These are phyloP conservation scores for Chrysocyon brachyurus DNA, from an alignment of 2,797 vertebrate species.

Conservation along the genomic window DNA sequence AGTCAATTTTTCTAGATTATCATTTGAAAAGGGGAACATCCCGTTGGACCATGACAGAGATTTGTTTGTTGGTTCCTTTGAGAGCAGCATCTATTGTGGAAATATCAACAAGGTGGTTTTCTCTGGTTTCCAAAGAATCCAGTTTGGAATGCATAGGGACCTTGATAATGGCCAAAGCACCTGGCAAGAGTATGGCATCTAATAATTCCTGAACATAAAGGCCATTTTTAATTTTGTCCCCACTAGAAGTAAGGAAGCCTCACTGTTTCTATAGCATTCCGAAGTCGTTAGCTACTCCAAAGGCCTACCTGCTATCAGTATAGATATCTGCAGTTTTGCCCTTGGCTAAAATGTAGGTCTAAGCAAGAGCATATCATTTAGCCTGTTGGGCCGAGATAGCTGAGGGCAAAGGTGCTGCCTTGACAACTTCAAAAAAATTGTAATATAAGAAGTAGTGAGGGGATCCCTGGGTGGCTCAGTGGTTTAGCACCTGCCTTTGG, in stretches of 20 bases:
- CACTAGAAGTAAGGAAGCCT: not conserved
- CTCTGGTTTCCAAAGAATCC: not conserved
- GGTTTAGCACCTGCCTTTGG: no score
- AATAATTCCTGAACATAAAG: not conserved
- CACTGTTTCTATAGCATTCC: not conserved
- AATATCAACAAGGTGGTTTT: not conserved
- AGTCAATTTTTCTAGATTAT: not conserved
- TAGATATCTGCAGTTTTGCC: not conserved
- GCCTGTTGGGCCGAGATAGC: not conserved
- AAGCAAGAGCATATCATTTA: not conserved
- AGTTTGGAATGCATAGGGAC: not conserved
- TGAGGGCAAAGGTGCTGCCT: not conserved
- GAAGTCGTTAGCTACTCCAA: not conserved
- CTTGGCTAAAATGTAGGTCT: not conserved
- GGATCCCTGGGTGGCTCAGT: no score
- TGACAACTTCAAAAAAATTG: not conserved
- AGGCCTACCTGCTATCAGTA: not conserved
- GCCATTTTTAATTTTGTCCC: not conserved
- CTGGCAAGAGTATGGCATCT: not conserved
- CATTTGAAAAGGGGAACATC: not conserved
- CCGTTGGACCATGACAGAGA: not conserved
- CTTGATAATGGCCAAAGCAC: not conserved
- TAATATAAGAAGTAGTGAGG: no score
- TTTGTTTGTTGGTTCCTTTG: not conserved
- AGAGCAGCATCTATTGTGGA: not conserved